phyloP scores from a whole-genome alignment of 2,113 vertebrate genomes.

The Tenebrosternarchus preto region DNA sequence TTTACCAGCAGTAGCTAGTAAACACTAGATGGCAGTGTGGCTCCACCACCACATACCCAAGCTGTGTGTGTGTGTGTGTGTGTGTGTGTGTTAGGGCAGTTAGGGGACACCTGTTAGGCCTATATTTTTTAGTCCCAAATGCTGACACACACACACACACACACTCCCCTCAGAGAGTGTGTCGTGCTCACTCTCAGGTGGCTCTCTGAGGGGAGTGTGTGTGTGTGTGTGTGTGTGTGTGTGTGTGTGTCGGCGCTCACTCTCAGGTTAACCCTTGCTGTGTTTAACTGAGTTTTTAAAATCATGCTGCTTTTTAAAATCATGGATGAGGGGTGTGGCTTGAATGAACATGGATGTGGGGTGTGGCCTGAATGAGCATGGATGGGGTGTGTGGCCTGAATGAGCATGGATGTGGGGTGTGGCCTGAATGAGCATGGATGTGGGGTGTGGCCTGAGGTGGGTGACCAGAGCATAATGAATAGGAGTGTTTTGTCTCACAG shows the following conservation, averaged over 20 bases:
- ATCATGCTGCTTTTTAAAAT: neutral
- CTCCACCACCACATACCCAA: slow-evolving; percentile 24
- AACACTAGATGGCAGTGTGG: slow-evolving; percentile 59
- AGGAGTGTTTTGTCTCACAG: too few relatives aligned
- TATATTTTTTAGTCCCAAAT: neutral
- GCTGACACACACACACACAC: slow-evolving; percentile 17
- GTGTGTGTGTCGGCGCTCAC: neutral
- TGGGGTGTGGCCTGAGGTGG: too few relatives aligned
- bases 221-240: neutral
- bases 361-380: too few relatives aligned
- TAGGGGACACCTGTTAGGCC: slow-evolving; percentile 9
- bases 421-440: too few relatives aligned
- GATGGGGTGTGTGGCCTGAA: too few relatives aligned
- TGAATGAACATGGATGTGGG: too few relatives aligned
- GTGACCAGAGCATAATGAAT: too few relatives aligned
- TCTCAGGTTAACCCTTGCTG: too few relatives aligned
- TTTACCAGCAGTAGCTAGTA: neutral
- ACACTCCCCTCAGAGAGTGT: neutral
- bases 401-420: too few relatives aligned
- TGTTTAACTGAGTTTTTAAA: too few relatives aligned
- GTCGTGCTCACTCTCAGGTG: neutral
- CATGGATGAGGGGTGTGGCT: too few relatives aligned
- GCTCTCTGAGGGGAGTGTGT: too few relatives aligned
- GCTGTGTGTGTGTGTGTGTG: neutral
- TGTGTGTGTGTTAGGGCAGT: slow-evolving; percentile 17